Conservation (phyloP, 2,888 invertebrate genomes). For the Phasia obesa region DNA sequence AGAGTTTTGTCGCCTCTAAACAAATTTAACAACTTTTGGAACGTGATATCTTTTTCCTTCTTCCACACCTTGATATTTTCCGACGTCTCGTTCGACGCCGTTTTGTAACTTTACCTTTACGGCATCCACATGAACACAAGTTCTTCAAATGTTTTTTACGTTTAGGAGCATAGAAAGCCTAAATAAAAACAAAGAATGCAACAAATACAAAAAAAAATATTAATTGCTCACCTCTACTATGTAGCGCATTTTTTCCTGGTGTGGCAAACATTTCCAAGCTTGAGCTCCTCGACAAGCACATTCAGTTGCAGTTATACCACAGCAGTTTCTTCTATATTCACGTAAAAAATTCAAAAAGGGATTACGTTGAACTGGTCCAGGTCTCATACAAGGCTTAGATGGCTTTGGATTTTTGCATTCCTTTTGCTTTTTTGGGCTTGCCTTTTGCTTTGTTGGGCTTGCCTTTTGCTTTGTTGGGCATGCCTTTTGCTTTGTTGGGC, state of each 20-base stretch:
- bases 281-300: conserved; percentile 61
- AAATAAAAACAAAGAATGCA: neutral
- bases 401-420: too few species aligned
- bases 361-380: conserved; percentile 60
- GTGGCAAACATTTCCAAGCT: conserved; percentile 66
- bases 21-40: neutral
- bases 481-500: neutral
- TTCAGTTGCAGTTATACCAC: conserved; percentile 57
- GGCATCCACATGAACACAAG: too few species aligned
- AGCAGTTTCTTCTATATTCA: conserved; percentile 56
- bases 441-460: neutral
- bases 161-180: conserved; percentile 69
- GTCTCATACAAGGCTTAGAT: conserved; percentile 45
- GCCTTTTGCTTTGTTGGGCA: neutral
- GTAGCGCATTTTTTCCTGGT: conserved; percentile 58
- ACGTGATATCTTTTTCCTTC: neutral
- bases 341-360: conserved; percentile 71
- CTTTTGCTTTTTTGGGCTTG: neutral
- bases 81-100: neutral
- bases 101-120: neutral
- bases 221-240: conserved; percentile 63
- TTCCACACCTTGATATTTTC: neutral
- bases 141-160: conserved; percentile 12
- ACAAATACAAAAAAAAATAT: neutral
- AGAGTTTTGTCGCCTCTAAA: neutral